Conservation (phyloP, 2,888 invertebrate species). For the Drosophila phalerata region DNA sequence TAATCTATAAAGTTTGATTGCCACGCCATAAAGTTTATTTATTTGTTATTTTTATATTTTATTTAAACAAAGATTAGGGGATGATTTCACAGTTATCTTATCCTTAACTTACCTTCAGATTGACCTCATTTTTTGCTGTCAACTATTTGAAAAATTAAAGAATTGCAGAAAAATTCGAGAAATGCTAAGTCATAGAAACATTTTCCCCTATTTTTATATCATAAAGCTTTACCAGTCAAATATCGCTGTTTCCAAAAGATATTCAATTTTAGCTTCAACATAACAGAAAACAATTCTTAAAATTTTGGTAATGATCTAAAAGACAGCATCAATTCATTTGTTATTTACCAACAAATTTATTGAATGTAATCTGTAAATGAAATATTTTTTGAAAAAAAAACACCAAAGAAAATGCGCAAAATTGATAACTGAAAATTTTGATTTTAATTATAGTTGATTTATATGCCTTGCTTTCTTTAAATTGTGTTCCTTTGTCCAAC, state of each 20-base stretch:
- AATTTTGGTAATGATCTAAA: background rate
- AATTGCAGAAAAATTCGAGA: too few relatives aligned
- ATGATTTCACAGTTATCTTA: slow-evolving; percentile 7
- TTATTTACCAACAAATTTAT: background rate
- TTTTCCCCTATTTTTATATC: background rate
- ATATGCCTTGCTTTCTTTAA: background rate
- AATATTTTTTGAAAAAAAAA: too few relatives aligned
- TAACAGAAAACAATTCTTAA: background rate
- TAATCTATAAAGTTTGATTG: slow-evolving; percentile 30
- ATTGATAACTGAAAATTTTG: background rate
- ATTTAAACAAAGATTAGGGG: background rate
- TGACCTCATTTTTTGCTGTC: background rate
- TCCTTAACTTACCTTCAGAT: slow-evolving; percentile 5
- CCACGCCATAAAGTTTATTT: slow-evolving; percentile 15
- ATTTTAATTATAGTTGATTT: background rate
- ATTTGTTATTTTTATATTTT: slow-evolving; percentile 5
- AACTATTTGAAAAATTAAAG: background rate
- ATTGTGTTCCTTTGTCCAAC: background rate
- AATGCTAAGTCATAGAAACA: background rate
- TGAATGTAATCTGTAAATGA: background rate
- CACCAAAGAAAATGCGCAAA: background rate
- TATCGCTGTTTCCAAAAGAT: too few relatives aligned
- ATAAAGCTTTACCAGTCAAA: background rate
- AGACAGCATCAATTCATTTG: background rate
- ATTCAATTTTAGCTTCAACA: background rate